Conservation (phyloP, 2,797 vertebrate genomes). For the Calcarius lapponicus region DNA sequence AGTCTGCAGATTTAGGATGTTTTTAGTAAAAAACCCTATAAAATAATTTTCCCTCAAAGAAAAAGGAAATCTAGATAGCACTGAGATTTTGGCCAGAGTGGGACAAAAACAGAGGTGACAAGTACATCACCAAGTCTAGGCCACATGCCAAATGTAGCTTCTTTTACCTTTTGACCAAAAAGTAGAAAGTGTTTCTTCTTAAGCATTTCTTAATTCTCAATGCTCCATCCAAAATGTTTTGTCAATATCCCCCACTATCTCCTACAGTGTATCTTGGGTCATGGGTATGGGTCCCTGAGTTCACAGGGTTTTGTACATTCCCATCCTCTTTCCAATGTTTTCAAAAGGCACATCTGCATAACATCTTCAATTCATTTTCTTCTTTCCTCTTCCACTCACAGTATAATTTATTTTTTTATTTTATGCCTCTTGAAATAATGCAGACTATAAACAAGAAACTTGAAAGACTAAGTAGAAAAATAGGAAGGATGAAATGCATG, state of each 20-base stretch:
- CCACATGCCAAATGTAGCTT: not conserved
- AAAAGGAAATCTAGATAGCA: not conserved
- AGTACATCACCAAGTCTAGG: not conserved
- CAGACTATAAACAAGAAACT: not conserved
- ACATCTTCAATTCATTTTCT: not conserved
- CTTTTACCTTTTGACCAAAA: not conserved
- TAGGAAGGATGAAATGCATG: not conserved
- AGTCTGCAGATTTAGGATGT: not conserved
- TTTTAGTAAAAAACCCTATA: not conserved
- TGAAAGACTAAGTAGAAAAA: not conserved
- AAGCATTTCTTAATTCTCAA: not conserved
- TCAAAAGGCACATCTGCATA: not conserved
- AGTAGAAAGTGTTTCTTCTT: not conserved
- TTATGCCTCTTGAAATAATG: not conserved
- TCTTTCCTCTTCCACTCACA: not conserved
- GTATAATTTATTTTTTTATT: not conserved
- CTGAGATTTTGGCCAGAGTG: not conserved
- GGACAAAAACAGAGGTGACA: not conserved
- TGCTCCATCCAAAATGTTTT: not conserved
- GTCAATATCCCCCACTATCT: not conserved
- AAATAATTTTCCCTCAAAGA: not conserved
- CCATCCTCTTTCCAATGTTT: not conserved
- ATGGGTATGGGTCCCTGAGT: not conserved
- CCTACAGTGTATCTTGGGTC: not conserved
- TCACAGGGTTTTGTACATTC: rapidly evolving